Evolutionary conservation across 2,888 invertebrate genomes (phyloP).

Genomic region (Plagodis dolabraria): DNA sequence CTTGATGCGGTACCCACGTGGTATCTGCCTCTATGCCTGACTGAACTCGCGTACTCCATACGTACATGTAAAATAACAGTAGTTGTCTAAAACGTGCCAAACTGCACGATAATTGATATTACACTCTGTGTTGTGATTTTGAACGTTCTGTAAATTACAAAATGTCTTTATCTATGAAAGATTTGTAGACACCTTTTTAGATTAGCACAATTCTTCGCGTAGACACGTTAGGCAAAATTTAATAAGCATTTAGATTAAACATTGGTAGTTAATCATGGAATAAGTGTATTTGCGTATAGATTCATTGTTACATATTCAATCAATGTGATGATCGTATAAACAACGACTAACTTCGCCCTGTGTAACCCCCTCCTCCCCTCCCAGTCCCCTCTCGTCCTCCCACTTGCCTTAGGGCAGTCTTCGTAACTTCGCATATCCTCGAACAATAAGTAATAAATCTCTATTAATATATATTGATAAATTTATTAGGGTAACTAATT

Average conservation of each 20-base stretch:
- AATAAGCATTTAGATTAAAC: slow-evolving; percentile 79
- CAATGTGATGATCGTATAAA: slow-evolving; percentile 78
- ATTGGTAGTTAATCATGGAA: slow-evolving; percentile 73
- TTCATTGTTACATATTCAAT: slow-evolving; percentile 79
- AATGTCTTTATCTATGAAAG: slow-evolving; percentile 73
- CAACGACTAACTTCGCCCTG: slow-evolving; percentile 77
- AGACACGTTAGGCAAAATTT: slow-evolving; percentile 79
- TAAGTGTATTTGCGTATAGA: slow-evolving; percentile 76
- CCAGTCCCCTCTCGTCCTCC: slow-evolving; percentile 40
- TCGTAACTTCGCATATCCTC: slow-evolving; percentile 85
- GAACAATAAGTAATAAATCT: slow-evolving; percentile 83
- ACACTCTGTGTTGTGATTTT: slow-evolving; percentile 86
- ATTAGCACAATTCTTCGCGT: slow-evolving; percentile 85
- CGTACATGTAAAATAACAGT: slow-evolving; percentile 72
- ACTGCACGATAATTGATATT: slow-evolving; percentile 81
- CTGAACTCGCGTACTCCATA: slow-evolving; percentile 59
- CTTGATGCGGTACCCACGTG: slow-evolving; percentile 20
- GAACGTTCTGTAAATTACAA: slow-evolving; percentile 83
- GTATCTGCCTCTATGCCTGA: slow-evolving; percentile 20
- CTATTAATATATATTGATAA: slow-evolving; percentile 81
- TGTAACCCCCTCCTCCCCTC: slow-evolving; percentile 48
- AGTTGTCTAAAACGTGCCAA: slow-evolving; percentile 75
- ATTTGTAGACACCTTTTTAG: slow-evolving; percentile 81
- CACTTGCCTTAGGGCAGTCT: slow-evolving; percentile 60
- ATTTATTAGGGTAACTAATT: slow-evolving; percentile 85